Evolutionary conservation across 2,797 vertebrate genomes (phyloP).

Genomic region (Pagetopsis macropterus): DNA sequence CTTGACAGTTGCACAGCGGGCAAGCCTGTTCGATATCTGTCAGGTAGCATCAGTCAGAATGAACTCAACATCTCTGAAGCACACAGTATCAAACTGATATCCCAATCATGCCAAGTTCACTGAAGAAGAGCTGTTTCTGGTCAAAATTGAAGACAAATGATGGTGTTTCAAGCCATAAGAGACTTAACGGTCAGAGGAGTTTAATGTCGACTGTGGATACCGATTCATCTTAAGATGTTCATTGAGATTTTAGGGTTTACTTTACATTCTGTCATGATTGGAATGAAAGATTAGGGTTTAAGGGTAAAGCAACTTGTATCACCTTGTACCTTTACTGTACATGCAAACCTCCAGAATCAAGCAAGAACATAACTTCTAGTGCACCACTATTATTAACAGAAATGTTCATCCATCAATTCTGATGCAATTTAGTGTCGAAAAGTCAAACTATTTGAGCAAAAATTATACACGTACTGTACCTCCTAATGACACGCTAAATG

Average conservation of each 20-base stretch:
- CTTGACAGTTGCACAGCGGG: slow-evolving; percentile 23
- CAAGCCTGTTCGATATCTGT: slow-evolving; percentile 57
- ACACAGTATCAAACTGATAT: slow-evolving; percentile 32
- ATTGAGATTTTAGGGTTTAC: not conserved
- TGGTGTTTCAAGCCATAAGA: not conserved
- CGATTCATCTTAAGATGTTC: not conserved
- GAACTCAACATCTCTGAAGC: slow-evolving; percentile 36
- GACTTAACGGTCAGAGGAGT: not conserved
- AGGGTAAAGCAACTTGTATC: not conserved
- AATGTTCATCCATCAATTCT: not conserved
- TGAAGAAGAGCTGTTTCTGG: slow-evolving; percentile 13
- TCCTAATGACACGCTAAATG: not conserved
- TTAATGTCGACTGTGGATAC: not conserved
- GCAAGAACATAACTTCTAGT: not conserved
- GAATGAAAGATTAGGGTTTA: not conserved
- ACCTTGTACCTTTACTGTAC: not conserved
- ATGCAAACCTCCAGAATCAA: not conserved
- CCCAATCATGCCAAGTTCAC: slow-evolving; percentile 30
- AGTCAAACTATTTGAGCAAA: slow-evolving; percentile 11
- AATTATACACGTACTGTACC: not conserved
- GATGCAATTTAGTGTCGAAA: not conserved
- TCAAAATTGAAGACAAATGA: not conserved
- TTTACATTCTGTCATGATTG: not conserved
- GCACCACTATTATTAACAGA: not conserved
- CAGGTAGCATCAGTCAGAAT: slow-evolving; percentile 46